phyloP scores from a whole-genome alignment of 2,888 invertebrate species.

The Malachius bipustulatus region DNA sequence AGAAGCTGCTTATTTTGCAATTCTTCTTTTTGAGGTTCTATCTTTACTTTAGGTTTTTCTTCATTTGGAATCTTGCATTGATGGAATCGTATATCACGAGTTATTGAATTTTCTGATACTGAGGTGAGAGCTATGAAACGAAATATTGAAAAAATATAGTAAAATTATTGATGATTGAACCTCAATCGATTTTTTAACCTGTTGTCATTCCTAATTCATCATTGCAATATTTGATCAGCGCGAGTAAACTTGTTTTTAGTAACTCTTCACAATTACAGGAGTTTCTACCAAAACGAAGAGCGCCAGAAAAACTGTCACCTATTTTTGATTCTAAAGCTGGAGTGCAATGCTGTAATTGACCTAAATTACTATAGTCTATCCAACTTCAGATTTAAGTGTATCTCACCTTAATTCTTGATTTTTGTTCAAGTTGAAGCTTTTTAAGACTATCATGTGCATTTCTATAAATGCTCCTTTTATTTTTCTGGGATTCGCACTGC shows the following conservation, averaged over 20 bases:
- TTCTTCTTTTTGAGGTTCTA: constrained; percentile 7
- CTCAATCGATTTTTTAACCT: too few relatives aligned
- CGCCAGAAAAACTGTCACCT: not conserved
- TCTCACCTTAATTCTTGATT: not conserved
- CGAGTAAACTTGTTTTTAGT: constrained; percentile 20
- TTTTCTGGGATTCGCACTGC: too few relatives aligned
- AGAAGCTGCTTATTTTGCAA: too few relatives aligned
- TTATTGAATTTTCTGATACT: constrained; percentile 4
- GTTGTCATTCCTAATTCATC: constrained; percentile 27
- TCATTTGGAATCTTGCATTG: not conserved
- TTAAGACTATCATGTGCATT: not conserved
- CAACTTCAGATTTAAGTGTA: too few relatives aligned
- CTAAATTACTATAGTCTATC: too few relatives aligned
- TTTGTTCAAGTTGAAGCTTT: not conserved
- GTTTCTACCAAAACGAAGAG: constrained; percentile 5
- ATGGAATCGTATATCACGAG: constrained; percentile 10
- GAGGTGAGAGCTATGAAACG: not conserved
- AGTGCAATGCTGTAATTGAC: constrained; percentile 3
- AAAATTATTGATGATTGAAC: too few relatives aligned
- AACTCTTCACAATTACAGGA: constrained; percentile 21
- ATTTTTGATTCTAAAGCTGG: constrained; percentile 1
- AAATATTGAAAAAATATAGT: constrained; percentile 1
- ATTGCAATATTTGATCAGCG: constrained; percentile 26
- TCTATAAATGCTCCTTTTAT: not conserved
- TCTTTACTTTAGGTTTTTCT: not conserved